Evolutionary conservation across 2,797 vertebrate species (phyloP).

Genomic region (Argyrosomus regius): DNA sequence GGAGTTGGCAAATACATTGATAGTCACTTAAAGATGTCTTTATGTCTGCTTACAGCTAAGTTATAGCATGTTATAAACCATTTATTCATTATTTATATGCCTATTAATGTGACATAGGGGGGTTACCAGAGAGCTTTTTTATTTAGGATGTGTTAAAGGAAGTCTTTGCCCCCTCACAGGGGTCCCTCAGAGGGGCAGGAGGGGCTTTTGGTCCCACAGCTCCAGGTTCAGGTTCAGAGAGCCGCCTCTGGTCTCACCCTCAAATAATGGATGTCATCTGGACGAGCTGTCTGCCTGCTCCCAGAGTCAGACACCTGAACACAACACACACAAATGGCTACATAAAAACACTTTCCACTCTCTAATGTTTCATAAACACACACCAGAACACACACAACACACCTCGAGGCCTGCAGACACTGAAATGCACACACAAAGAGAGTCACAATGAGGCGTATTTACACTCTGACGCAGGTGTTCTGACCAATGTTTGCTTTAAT

Average conservation of each 20-base stretch:
- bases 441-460: conserved; percentile 62
- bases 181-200: conserved; percentile 69
- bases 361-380: conserved; percentile 57
- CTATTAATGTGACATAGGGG: conserved; percentile 2
- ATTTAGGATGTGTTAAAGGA: neutral
- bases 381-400: conserved; percentile 65
- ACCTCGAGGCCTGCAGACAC: conserved; percentile 36
- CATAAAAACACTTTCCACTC: conserved; percentile 72
- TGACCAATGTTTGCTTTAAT: conserved; percentile 77
- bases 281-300: conserved; percentile 70
- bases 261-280: conserved; percentile 22
- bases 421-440: conserved; percentile 17
- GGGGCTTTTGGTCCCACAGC: conserved; percentile 78
- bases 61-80: neutral
- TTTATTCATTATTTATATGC: neutral
- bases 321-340: conserved; percentile 41
- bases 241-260: neutral
- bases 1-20: neutral
- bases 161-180: conserved; percentile 61
- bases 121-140: neutral
- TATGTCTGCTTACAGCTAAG: neutral
- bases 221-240: conserved; percentile 79
- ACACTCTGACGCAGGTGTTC: conserved; percentile 87
- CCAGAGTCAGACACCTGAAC: conserved; percentile 82
- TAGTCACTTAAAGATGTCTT: neutral